A percentile compares a stretch with the other conserved stretches of the same genome.
phyloP scores from a whole-genome alignment of 1,140 invertebrate species.

The Sitophilus oryzae region DNA sequence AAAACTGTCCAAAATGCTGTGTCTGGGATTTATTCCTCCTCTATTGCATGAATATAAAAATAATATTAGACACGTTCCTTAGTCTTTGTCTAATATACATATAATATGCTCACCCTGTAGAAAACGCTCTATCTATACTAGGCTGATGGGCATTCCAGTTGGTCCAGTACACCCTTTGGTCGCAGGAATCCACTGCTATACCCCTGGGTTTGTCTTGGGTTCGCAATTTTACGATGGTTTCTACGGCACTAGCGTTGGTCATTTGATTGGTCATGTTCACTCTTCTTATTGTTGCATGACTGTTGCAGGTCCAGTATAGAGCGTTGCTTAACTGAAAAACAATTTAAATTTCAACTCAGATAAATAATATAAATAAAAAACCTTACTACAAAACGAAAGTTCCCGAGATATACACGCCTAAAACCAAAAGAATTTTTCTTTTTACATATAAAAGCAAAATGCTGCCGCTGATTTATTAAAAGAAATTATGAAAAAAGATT shows the following conservation, averaged over 20 bases:
- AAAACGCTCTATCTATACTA: conserved; percentile 65
- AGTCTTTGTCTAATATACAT: neutral
- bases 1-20: too few relatives aligned
- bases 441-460: too few relatives aligned
- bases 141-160: conserved; percentile 74
- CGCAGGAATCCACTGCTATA: conserved; percentile 75
- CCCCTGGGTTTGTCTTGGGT: conserved; percentile 73
- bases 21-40: too few relatives aligned
- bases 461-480: too few relatives aligned
- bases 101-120: conserved; percentile 49
- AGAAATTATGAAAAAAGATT: too few relatives aligned
- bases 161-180: conserved; percentile 68
- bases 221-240: conserved; percentile 61
- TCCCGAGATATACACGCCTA: too few relatives aligned
- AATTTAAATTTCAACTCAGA: too few relatives aligned
- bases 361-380: too few relatives aligned
- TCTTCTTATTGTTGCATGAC: conserved; percentile 66
- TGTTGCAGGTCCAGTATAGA: conserved; percentile 83
- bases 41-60: too few relatives aligned
- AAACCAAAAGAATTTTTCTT: too few relatives aligned
- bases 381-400: too few relatives aligned
- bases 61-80: too few relatives aligned
- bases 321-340: conserved; percentile 46
- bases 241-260: conserved; percentile 45
- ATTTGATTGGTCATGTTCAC: conserved; percentile 47